Percentiles rank a stretch among this genome's conserved stretches.
Evolutionary conservation across 2,797 vertebrate species (phyloP).

Genomic region (Anguilla anguilla): DNA sequence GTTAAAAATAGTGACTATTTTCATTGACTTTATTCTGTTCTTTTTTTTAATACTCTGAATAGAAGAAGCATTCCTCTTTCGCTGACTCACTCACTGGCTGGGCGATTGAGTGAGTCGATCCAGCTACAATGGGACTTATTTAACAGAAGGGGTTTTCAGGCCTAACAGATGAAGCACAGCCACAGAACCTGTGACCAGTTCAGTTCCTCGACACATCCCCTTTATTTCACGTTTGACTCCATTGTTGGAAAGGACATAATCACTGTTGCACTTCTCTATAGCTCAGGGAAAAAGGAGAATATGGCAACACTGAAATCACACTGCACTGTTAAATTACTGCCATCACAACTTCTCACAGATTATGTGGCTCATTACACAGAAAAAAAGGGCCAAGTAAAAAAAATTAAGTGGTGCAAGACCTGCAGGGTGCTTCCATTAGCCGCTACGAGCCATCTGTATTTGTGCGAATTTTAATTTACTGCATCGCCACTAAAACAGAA

Average conservation of each 20-base stretch:
- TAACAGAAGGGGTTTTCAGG: neutral
- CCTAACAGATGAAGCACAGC: neutral
- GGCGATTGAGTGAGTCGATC: neutral
- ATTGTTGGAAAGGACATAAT: neutral
- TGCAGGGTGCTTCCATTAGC: neutral
- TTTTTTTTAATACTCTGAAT: neutral
- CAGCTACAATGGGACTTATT: no score
- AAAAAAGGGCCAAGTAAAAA: neutral
- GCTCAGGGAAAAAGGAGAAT: neutral
- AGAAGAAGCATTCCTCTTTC: neutral
- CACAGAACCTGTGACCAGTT: neutral
- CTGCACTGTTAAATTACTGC: neutral
- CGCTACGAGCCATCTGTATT: neutral
- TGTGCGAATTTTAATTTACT: neutral
- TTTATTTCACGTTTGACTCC: slow-evolving; percentile 1
- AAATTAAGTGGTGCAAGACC: neutral
- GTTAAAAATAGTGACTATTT: slow-evolving; percentile 1
- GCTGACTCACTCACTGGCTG: neutral
- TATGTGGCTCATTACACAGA: neutral
- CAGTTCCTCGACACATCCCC: no score
- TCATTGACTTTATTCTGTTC: neutral
- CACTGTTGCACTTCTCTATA: neutral
- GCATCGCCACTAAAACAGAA: neutral
- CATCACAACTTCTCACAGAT: neutral
- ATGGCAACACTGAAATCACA: neutral